Base-by-base conservation (phyloP, 2,888 invertebrate species). In the Choristoneura rosaceana region DNA sequence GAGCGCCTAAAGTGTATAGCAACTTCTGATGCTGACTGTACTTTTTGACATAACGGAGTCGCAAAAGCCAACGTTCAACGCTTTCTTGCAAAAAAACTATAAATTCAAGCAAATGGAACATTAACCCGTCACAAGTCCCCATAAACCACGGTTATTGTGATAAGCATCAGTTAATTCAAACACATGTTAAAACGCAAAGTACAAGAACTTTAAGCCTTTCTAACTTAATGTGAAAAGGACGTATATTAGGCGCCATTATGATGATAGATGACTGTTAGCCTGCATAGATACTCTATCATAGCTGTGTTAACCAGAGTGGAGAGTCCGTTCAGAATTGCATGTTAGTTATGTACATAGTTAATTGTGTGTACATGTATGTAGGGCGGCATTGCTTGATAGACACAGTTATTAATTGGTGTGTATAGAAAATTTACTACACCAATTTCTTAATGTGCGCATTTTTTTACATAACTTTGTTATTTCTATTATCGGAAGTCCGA, bases 381-480 rank as follows among this genome's bases (percentile, higher is more conserved):
- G 59, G 61, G 38, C 71, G 65, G 62, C 61, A 59, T 64, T 63
- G 58, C 59, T 63, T 59, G 33, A 45, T 55, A 67, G 67, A 25
- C 68, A 73, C 68, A 64, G 61, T 59, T 73, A 68, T 58, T 59
- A 59, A 73, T 58, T 59, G 47, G 68, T 67, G 70, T 70, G 71
- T 70, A 17, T 38, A 64, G 59, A 33, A 63, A 71, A 67, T 71
- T 45, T 58, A 64, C 59, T 58, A 64, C 59, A 58, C 63, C 17
- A 50, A 64, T 71, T 68, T 71, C 67, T 33, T 41, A 62, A 67
- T n/a, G n/a, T n/a, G n/a, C n/a, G n/a, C n/a, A n/a, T n/a, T n/a
- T n/a, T n/a, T n/a, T n/a, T n/a, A n/a, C n/a, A n/a, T n/a, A n/a
- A n/a, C n/a, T n/a, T n/a, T n/a, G n/a, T n/a, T n/a, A n/a, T n/a